Evolutionary conservation across 2,113 vertebrate genomes (phyloP), one percentile per base, ranked within the genome.

Genomic region (Ameiurus melas): DNA sequence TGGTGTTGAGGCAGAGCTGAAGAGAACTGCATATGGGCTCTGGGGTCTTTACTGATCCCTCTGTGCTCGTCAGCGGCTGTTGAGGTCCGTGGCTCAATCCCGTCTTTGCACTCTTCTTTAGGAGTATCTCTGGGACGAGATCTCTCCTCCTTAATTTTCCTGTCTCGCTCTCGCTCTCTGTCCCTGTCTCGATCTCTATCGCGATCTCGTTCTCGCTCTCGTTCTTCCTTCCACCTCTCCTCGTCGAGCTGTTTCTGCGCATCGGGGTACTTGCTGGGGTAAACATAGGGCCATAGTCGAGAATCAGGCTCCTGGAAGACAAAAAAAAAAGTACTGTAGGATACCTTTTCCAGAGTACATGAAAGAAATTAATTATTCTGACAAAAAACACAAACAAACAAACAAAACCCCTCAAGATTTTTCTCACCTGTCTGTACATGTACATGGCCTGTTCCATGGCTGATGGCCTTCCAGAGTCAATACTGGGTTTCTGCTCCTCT

Each of bases 361-460:
- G 70, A 39, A 82, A 9, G 10, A 83, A 83, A 30, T n/a, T 5
- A 39, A 39, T 22, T 22, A 55, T 47, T 47, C 20, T 25, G 39
- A 47, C 13, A 2, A 55, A 57, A 57, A 57, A 19, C 1, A 33
- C 4, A 39, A 81, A n/a, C 0, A 51, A 78, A 33, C 0, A 17
- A 27, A 39, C 5, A 5, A 33, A 20, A 14, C 27, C 1, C 1
- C 13, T 14, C 10, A 25, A 66, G 36, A 51, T 5, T 91, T 96
- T 96, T 96, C 96, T 97, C 57, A 99, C 98, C 97, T 99, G 98
- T 97, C 98, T 95, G 94, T 99, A 99, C 98, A 91, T 91, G 86
- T 91, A 99, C 93, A 98, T 96, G 86, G 97, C 95, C 0, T 97
- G 96, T 86, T 99, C 97, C 92, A 98, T 96, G 66, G 97, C 96